Evolutionary conservation across 2,888 invertebrate species (phyloP), one percentile per base, ranked within the genome.

Genomic region (Parnassius mnemosyne): DNA sequence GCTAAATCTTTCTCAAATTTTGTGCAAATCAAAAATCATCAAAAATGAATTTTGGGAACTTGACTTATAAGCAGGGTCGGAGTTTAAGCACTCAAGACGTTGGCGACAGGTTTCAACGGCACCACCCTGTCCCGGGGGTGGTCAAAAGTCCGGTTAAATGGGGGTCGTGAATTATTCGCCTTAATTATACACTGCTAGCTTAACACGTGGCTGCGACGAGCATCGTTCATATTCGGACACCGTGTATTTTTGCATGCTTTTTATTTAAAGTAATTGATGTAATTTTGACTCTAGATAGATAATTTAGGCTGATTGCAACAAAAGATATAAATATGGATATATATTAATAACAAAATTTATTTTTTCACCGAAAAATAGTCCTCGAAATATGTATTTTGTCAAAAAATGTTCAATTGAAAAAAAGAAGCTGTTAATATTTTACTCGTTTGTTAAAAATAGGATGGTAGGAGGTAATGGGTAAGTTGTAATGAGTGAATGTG

Each of bases 151-250:
- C 75, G 69, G 76, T 71, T 74, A 70, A 71, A 70, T 69, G 71
- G 69, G 69, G 73, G 67, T 72, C 73, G 77, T 75, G 80, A 83
- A 81, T 83, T 81, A 83, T 80, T 79, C 73, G 74, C 81, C 78
- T 84, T 86, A 81, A 87, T 88, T 89, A 86, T 87, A 83, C 83
- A 83, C 76, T 73, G 75, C 69, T 80, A 78, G 77, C 83, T 88
- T 88, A 86, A 84, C 87, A 88, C 89, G 87, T 87, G 86, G 83
- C 75, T 66, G 68, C 68, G 61, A 51, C 64, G 64, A 60, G 44
- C 49, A 25, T 81, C 78, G 68, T 79, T 47, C 3, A 79, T n/a
- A 61, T 11, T 61, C 25, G 1, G 56, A 16, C 16, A 34, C 51
- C n/a, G 3, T 43, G 9, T 16, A 3, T 10, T 10, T 47, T 5